Evolutionary conservation across 2,888 invertebrate species (phyloP), one percentile per base, ranked within the genome.

Genomic region (Noctua comes): DNA sequence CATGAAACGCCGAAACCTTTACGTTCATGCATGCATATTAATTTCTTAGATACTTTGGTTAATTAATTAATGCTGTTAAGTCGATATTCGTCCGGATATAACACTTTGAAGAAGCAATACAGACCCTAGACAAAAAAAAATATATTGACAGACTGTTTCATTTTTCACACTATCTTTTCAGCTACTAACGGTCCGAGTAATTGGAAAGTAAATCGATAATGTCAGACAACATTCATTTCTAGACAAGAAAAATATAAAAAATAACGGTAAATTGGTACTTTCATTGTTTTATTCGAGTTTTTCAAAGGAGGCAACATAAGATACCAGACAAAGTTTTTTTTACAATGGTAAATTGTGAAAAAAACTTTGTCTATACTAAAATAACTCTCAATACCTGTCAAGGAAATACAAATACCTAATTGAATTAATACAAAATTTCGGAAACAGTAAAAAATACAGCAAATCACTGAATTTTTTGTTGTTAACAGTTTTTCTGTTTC

Each of bases 391-490:
- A 85, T 48, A 43, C 69, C 66, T 77, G 40, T 80, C 62, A 76
- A 87, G 82, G 88, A 90, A 91, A 90, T 87, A 78, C 51, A 65
- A 27, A 43, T 90, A 91, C 18, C 43, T 57, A 82, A 93, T 92
- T 91, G 77, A 91, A 92, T 91, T 91, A 90, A 80, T 80, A 79
- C 68, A 84, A 87, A 83, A 87, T 82, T 80, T 77, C 77, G 82
- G 76, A 90, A 87, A 88, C 80, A 86, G 87, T 69, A 76, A 73
- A 91, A 91, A 86, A 90, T 90, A 90, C 77, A 64, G 84, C 91
- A 91, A 92, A 86, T 91, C 93, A 92, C 86, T 87, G 24, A 18
- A 2, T 65, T 86, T 82, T 87, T 89, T 88, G 82, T 83, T 73
- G 18, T 54, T 54, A 70, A 8, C 27, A 27, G 79, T 82, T 86